These are phyloP conservation scores for Pachyseris speciosa DNA, from an alignment of 64 coral and sea anemone genomes.

Conservation along the genomic window DNA sequence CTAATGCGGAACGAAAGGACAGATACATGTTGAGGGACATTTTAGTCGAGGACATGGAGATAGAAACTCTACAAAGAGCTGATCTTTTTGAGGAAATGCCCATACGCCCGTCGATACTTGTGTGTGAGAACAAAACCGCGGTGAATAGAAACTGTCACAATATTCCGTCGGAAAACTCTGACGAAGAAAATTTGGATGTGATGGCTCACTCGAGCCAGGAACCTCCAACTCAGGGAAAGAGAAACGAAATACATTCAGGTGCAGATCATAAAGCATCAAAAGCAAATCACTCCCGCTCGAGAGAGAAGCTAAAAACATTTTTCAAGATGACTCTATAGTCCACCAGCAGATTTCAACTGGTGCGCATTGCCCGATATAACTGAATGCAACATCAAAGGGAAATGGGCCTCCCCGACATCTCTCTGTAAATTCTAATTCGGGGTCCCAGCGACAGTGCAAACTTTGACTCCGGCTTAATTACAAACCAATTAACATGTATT, in stretches of 20 bases:
- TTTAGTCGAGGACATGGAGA: constrained; percentile 12
- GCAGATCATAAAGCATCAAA: background rate
- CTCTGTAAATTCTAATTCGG: too few relatives aligned
- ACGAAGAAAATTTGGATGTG: background rate
- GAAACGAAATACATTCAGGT: background rate
- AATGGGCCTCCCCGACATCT: too few relatives aligned
- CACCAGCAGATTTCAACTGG: background rate
- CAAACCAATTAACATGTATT: too few relatives aligned
- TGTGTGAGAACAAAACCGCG: background rate
- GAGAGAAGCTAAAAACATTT: background rate
- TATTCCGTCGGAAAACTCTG: background rate
- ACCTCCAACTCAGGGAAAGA: background rate
- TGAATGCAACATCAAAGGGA: too few relatives aligned
- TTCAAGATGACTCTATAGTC: constrained; percentile 20
- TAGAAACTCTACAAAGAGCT: background rate
- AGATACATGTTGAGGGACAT: background rate
- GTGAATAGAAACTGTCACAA: background rate
- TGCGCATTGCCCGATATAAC: too few relatives aligned
- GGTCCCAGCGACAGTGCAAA: too few relatives aligned
- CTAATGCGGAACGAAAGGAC: background rate
- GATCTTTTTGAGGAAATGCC: background rate
- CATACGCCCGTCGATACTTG: background rate
- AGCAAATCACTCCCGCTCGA: background rate
- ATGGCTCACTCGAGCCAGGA: background rate
- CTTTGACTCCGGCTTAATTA: too few relatives aligned